Percentiles rank a stretch among this genome's conserved stretches.
Conservation (phyloP, 2,113 vertebrate species). For the Murina feae region DNA sequence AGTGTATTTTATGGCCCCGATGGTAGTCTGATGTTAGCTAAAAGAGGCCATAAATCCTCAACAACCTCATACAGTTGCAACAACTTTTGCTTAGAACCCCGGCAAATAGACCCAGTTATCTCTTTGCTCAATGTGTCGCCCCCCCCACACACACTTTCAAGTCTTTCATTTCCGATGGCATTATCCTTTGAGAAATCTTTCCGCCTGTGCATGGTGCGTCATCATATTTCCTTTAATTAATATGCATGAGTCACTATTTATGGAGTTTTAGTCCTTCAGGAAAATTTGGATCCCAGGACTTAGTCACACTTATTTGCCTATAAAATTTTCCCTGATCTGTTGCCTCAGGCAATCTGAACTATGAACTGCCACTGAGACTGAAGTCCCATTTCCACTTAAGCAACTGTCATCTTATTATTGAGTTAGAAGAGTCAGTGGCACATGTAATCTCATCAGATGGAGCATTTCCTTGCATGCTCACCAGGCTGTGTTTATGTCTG, state of each 20-base stretch:
- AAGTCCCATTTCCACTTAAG: constrained; percentile 26
- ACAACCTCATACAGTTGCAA: background rate
- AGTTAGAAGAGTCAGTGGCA: background rate
- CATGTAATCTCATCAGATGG: background rate
- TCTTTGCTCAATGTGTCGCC: background rate
- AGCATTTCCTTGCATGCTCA: background rate
- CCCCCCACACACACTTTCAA: background rate
- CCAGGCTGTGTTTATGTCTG: background rate
- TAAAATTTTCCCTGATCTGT: background rate
- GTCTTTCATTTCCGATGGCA: background rate
- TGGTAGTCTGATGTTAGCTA: background rate
- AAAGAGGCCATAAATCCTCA: background rate
- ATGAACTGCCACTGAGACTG: background rate
- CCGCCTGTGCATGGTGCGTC: background rate
- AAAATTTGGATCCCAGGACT: constrained; percentile 1
- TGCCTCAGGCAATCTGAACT: background rate
- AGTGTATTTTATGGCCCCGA: background rate
- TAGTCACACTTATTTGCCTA: background rate
- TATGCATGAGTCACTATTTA: background rate
- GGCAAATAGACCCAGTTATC: background rate
- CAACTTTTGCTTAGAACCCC: constrained; percentile 36
- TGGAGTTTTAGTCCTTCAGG: background rate
- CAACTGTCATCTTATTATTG: background rate
- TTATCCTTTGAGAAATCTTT: constrained; percentile 10
- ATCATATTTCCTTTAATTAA: background rate